These are phyloP conservation scores for Sinhomidia bicolor DNA, from an alignment of 2,888 invertebrate species.

Conservation along the genomic window DNA sequence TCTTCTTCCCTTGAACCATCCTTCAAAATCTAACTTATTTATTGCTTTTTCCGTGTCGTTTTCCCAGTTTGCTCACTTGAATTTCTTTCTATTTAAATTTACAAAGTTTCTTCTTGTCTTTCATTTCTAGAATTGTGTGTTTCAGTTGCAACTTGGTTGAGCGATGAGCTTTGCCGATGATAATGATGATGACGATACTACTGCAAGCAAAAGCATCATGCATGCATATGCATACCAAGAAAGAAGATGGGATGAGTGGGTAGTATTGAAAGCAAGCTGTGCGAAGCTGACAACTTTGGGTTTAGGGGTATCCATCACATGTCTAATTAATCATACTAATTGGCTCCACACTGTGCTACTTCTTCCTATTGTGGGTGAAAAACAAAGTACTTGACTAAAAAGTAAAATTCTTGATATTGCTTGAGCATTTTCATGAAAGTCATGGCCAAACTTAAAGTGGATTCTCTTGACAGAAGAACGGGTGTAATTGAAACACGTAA, in stretches of 20 bases:
- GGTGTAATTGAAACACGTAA: slow-evolving; percentile 9
- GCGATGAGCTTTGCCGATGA: neutral
- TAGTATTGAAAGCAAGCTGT: slow-evolving; percentile 44
- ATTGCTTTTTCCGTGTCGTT: slow-evolving; percentile 30
- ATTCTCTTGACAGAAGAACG: no score
- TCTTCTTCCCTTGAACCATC: slow-evolving; percentile 58
- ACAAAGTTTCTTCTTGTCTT: slow-evolving; percentile 51
- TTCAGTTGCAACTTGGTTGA: neutral
- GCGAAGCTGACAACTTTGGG: slow-evolving; percentile 68
- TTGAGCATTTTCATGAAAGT: neutral
- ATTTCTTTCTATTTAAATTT: slow-evolving; percentile 52
- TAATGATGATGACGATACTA: no score
- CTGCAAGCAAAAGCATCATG: no score
- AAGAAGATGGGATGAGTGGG: slow-evolving; percentile 21
- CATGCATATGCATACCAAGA: neutral
- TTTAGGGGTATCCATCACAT: slow-evolving; percentile 77
- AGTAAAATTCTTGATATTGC: neutral
- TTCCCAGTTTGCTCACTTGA: neutral
- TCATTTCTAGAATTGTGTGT: slow-evolving; percentile 49
- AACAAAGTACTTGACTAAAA: slow-evolving; percentile 48
- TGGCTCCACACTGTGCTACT: slow-evolving; percentile 75
- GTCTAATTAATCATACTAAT: slow-evolving; percentile 80
- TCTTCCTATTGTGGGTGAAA: slow-evolving; percentile 50
- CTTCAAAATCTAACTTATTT: slow-evolving; percentile 57
- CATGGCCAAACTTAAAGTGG: no score